Percentiles rank a stretch among this genome's conserved stretches.
These are phyloP conservation scores for Artibeus lituratus DNA, from an alignment of 2,797 vertebrate genomes.

Conservation along the genomic window DNA sequence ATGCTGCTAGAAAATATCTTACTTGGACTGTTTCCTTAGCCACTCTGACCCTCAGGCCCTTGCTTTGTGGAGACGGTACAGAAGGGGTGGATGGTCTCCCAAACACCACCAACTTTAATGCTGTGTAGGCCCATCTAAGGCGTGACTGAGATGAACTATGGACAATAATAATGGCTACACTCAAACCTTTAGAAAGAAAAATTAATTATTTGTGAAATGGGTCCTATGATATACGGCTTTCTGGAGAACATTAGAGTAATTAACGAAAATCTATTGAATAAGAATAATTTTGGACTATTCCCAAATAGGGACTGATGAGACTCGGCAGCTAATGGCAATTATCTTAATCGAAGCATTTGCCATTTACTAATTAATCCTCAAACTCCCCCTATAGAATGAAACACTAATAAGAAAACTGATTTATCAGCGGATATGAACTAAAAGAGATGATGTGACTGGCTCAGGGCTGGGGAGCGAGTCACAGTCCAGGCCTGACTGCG, in stretches of 20 bases:
- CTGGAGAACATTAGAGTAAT: conserved; percentile 1
- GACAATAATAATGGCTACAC: not conserved
- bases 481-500: not conserved
- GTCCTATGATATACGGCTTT: not conserved
- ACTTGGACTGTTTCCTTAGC: not conserved
- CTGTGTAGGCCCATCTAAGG: not conserved
- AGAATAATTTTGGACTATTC: conserved; percentile 52
- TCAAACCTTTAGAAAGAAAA: not conserved
- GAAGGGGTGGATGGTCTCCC: not conserved
- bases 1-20: not conserved
- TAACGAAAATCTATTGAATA: conserved; percentile 33
- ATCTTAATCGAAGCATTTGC: conserved; percentile 45
- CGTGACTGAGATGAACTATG: not conserved
- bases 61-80: fast-evolving
- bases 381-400: not conserved
- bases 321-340: conserved; percentile 36
- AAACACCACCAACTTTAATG: not conserved
- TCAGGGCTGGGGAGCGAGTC: not conserved
- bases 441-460: not conserved
- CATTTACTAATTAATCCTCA: conserved; percentile 55
- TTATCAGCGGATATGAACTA: conserved; percentile 12
- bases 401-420: conserved; percentile 36
- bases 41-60: not conserved
- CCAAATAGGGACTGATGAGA: not conserved
- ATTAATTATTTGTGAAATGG: conserved; percentile 21